Conservation (phyloP, 2,797 vertebrate species). For the Jordanella pulchra region DNA sequence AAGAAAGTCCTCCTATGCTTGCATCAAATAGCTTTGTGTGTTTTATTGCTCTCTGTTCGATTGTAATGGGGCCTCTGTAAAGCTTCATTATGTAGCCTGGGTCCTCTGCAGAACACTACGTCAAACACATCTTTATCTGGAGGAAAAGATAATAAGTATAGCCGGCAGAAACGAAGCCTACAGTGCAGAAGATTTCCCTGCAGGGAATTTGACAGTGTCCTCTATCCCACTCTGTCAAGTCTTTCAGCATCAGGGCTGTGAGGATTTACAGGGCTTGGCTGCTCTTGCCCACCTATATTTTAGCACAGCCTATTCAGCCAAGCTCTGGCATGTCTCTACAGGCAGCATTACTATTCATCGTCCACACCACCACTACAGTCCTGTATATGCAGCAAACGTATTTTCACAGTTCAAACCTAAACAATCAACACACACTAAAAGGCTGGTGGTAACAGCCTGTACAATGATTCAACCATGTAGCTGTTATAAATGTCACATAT, state of each 20-base stretch:
- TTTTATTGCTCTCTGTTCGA: conserved; percentile 6
- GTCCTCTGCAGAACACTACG: conserved; percentile 57
- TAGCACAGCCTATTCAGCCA: conserved; percentile 54
- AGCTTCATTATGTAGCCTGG: conserved; percentile 31
- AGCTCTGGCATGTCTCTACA: conserved; percentile 36
- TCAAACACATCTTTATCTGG: conserved; percentile 68
- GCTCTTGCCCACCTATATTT: conserved; percentile 57
- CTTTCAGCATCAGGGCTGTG: conserved; percentile 38
- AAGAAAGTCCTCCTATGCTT: conserved; percentile 2
- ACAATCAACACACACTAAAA: background rate
- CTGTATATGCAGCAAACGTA: conserved; percentile 19
- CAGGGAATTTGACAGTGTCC: conserved; percentile 63
- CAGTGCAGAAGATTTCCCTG: conserved; percentile 63
- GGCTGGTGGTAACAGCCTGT: background rate
- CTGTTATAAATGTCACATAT: background rate
- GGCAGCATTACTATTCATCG: conserved; percentile 31
- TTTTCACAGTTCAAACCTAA: conserved; percentile 7
- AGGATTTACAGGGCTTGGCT: conserved; percentile 67
- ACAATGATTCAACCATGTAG: background rate
- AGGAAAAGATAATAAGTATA: conserved; percentile 66
- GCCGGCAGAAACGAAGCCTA: conserved; percentile 62
- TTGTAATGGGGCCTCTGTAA: conserved; percentile 22
- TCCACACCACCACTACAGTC: conserved; percentile 13
- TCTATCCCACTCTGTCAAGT: conserved; percentile 53
- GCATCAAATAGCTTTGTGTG: conserved; percentile 7